Evolutionary conservation across 2,113 vertebrate species (phyloP).

Genomic region (Andinoacara biseriatus): DNA sequence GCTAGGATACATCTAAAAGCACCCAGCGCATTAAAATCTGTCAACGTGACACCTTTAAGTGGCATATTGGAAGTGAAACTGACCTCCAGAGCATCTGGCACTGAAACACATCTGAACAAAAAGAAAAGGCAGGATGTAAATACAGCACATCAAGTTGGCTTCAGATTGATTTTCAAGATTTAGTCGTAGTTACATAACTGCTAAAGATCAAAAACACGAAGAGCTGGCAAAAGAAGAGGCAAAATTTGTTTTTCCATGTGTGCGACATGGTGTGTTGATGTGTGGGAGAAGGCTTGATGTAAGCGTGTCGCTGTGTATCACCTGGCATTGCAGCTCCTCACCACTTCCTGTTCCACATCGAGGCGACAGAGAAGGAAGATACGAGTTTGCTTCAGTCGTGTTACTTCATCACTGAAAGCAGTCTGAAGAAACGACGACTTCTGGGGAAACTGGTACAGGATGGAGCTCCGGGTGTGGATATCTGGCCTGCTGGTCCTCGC

Average conservation of each 20-base stretch:
- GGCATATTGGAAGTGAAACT: background rate
- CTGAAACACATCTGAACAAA: background rate
- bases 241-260: background rate
- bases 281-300: background rate
- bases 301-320: constrained; percentile 28
- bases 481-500: constrained; percentile 42
- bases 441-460: constrained; percentile 8
- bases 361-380: background rate
- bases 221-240: background rate
- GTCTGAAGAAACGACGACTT: background rate
- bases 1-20: background rate
- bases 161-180: background rate
- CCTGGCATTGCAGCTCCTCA: constrained; percentile 54
- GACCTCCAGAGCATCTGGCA: background rate
- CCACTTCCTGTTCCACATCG: constrained; percentile 73
- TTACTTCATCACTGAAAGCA: background rate
- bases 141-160: background rate
- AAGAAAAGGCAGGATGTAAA: background rate
- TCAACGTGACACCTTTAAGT: background rate
- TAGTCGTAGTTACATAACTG: background rate
- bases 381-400: background rate
- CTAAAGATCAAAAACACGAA: background rate
- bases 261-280: background rate
- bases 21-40: background rate
- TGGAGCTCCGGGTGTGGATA: constrained; percentile 34